phyloP scores from a whole-genome alignment of 2,797 vertebrate species.

The Halcyon leucocephala region DNA sequence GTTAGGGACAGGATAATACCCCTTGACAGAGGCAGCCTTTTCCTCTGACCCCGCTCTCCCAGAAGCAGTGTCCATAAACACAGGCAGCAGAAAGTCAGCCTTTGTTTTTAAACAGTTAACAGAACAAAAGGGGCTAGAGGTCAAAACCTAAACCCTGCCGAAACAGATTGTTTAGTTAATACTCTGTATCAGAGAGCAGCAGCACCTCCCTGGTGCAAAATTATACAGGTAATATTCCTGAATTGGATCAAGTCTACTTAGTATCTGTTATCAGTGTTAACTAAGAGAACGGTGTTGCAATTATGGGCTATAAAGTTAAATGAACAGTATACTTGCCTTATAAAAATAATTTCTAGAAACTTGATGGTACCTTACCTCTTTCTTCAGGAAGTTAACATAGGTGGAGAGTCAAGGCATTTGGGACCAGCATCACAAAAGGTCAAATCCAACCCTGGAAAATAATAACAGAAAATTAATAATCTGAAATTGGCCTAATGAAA shows the following conservation, averaged over 20 bases:
- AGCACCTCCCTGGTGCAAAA: not conserved
- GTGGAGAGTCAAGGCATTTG: not conserved
- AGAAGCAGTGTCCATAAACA: not conserved
- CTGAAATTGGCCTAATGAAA: not conserved
- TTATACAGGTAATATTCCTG: not conserved
- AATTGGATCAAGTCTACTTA: not conserved
- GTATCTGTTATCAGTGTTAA: not conserved
- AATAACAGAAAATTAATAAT: not conserved
- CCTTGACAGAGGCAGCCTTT: not conserved
- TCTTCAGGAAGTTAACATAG: not conserved
- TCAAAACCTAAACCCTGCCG: not conserved
- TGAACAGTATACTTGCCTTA: not conserved
- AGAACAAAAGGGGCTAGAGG: constrained; percentile 11
- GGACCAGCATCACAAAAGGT: not conserved
- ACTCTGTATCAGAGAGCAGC: not conserved
- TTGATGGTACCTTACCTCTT: not conserved
- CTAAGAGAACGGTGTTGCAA: not conserved
- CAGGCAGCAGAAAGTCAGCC: not conserved
- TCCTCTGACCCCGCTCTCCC: not conserved
- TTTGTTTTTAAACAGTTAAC: constrained; percentile 26
- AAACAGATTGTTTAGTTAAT: not conserved
- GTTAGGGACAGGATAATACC: constrained; percentile 2
- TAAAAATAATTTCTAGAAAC: not conserved
- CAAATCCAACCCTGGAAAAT: not conserved
- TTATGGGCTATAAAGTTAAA: not conserved